Percentiles rank a stretch among this genome's conserved stretches.
Evolutionary conservation across 2,888 invertebrate species (phyloP).

Genomic region (Tenodera sinensis): DNA sequence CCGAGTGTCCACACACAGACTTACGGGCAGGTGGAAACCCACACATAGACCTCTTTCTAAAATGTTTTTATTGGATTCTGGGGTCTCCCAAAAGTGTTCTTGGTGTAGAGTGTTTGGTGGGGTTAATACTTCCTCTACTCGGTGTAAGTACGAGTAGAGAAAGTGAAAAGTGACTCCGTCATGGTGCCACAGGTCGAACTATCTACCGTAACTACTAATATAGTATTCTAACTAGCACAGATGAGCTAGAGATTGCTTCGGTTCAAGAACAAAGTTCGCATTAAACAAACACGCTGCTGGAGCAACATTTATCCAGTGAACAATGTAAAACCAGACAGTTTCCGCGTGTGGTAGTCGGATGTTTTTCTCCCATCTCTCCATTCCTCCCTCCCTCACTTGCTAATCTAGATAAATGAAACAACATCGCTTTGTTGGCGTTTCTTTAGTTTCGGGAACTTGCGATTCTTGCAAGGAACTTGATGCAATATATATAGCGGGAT

Average conservation of each 20-base stretch:
- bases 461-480: background rate
- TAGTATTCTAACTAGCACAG: background rate
- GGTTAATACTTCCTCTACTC: too few relatives aligned
- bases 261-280: background rate
- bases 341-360: background rate
- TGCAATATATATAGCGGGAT: background rate
- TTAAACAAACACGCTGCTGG: background rate
- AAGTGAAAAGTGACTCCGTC: too few relatives aligned
- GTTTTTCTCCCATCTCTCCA: background rate
- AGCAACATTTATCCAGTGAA: background rate
- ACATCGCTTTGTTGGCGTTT: background rate
- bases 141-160: too few relatives aligned
- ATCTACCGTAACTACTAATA: too few relatives aligned
- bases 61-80: too few relatives aligned
- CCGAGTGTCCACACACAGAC: too few relatives aligned
- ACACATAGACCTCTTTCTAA: too few relatives aligned
- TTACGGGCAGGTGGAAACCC: too few relatives aligned
- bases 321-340: background rate
- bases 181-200: too few relatives aligned
- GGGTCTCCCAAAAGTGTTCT: too few relatives aligned
- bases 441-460: background rate
- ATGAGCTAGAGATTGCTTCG: background rate
- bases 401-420: conserved; percentile 24
- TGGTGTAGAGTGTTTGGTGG: too few relatives aligned
- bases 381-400: background rate